Evolutionary conservation across 2,888 invertebrate species (phyloP).

Genomic region (Chrysolina oricalcia): DNA sequence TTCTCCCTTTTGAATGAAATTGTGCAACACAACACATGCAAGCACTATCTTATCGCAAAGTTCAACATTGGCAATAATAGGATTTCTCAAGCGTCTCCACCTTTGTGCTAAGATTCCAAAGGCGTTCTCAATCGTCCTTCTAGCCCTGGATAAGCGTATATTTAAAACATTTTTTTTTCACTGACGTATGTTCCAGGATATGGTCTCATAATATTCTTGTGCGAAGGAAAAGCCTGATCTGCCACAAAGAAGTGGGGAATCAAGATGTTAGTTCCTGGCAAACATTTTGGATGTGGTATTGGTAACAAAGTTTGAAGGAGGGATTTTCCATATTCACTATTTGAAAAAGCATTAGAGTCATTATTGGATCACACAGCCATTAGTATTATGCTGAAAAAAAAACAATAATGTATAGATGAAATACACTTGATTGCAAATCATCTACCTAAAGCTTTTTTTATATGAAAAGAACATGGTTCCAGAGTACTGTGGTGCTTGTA

Average conservation of each 20-base stretch:
- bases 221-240: slow-evolving; percentile 42
- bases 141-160: slow-evolving; percentile 20
- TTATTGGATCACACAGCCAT: slow-evolving; percentile 57
- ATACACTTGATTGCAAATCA: slow-evolving; percentile 19
- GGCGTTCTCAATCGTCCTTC: too few species aligned
- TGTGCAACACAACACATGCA: too few species aligned
- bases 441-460: slow-evolving; percentile 53
- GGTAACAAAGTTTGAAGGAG: slow-evolving; percentile 3
- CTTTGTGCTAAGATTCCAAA: too few species aligned
- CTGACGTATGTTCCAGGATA: slow-evolving; percentile 32
- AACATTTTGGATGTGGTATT: slow-evolving; percentile 22
- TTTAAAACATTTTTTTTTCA: slow-evolving; percentile 26
- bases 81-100: too few species aligned
- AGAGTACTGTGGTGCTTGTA: slow-evolving; percentile 56
- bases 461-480: slow-evolving; percentile 61
- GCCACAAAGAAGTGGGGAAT: slow-evolving; percentile 37
- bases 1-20: too few species aligned
- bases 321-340: slow-evolving; percentile 15
- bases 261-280: slow-evolving; percentile 9
- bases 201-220: slow-evolving; percentile 40
- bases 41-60: too few species aligned
- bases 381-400: slow-evolving; percentile 60
- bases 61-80: too few species aligned
- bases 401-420: slow-evolving; percentile 50
- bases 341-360: slow-evolving; percentile 23